Conservation (phyloP, 2,113 vertebrate genomes). For the Gambusia holbrooki region DNA sequence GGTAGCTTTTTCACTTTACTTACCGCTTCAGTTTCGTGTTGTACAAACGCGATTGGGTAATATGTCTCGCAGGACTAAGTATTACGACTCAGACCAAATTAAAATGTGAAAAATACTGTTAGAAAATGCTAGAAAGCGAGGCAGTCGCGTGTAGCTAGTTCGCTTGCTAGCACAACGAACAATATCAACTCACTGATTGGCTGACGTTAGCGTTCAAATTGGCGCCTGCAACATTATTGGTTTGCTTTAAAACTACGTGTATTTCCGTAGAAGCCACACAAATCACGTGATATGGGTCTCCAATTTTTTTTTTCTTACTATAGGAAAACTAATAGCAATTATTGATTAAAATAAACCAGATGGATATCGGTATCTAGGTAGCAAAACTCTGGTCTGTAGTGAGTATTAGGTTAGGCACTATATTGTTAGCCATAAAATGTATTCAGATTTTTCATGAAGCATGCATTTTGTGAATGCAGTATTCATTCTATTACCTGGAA, state of each 20-base stretch:
- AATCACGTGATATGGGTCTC: constrained; percentile 41
- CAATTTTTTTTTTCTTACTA: neutral
- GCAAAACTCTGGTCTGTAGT: no score
- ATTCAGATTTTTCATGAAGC: no score
- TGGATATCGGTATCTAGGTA: no score
- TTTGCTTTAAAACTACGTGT: rapidly evolving
- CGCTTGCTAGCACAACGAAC: neutral
- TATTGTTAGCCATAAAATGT: no score
- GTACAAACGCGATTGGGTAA: neutral
- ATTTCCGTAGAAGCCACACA: constrained; percentile 38
- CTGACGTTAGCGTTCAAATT: constrained; percentile 47
- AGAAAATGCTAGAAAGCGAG: constrained; percentile 3
- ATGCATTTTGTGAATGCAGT: no score
- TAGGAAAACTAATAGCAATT: no score
- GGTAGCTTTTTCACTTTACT: constrained; percentile 22
- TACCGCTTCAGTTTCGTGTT: constrained; percentile 33
- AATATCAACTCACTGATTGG: constrained; percentile 66
- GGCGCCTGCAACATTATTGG: constrained; percentile 70
- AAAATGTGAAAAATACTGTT: neutral
- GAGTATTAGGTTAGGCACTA: no score
- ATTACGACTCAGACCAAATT: neutral
- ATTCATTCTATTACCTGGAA: no score
- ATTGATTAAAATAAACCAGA: no score
- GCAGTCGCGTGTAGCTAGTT: constrained; percentile 22
- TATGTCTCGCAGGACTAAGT: rapidly evolving